These are phyloP conservation scores for Antheraea yamamai DNA, from an alignment of 2,888 invertebrate species.

Conservation along the genomic window DNA sequence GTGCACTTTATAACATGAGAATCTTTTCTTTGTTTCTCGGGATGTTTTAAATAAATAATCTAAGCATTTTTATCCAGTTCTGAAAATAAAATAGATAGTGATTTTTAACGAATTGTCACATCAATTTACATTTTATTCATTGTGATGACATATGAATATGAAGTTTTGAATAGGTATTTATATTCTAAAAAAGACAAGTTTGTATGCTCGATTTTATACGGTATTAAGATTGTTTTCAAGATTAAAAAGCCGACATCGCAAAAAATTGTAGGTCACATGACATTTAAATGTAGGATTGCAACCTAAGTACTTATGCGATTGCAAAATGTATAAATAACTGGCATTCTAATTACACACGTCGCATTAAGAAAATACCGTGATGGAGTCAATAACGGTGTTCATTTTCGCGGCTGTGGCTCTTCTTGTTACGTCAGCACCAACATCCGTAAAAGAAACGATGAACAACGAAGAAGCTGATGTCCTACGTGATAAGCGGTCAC, in stretches of 20 bases:
- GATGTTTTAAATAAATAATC: not conserved
- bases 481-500: constrained; percentile 48
- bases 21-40: not conserved
- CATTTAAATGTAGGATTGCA: constrained; percentile 46
- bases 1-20: not conserved
- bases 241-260: constrained; percentile 38
- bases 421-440: constrained; percentile 44
- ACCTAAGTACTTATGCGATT: constrained; percentile 45
- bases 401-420: constrained; percentile 36
- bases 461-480: constrained; percentile 36
- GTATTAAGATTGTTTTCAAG: not conserved
- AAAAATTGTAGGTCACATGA: constrained; percentile 54
- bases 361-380: constrained; percentile 39
- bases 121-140: no score
- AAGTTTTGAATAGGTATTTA: not conserved
- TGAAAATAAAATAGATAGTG: not conserved
- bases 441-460: constrained; percentile 31
- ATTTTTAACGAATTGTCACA: not conserved
- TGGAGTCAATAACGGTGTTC: constrained; percentile 29
- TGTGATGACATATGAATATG: no score
- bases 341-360: constrained; percentile 37
- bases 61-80: not conserved
- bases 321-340: constrained; percentile 59
- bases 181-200: not conserved
- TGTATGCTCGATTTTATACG: not conserved